Base-by-base conservation (phyloP, 2,888 invertebrate genomes). In the Andrena dorsata region DNA sequence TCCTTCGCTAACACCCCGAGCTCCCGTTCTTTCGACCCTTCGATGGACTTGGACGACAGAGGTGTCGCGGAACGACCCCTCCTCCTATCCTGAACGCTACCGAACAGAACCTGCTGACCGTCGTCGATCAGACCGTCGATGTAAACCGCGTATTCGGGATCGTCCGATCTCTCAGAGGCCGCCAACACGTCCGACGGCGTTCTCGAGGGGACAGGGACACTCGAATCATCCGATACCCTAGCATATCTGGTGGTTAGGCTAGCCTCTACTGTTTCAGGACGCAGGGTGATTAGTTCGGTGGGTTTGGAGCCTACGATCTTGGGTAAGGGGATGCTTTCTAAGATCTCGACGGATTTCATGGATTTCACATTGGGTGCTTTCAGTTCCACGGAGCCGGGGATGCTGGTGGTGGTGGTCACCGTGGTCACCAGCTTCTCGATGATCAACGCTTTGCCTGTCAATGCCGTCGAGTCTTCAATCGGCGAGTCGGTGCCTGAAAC, bases 51-150 rank as follows among this genome's bases (percentile, higher is more conserved):
- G 8, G 63, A 53, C 41, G 72, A 80, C 80, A 70, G 66, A n/a
- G 87, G 84, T 28, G 65, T 82, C 6, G 35, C 72, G n/a, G 80
- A 30, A 66, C 85, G 86, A 80, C 61, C 83, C 32, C 84, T 90
- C 76, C 83, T 92, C 80, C 92, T 92, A 88, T 92, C 90, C 84
- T 90, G 92, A 75, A 93, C 90, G 86, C 93, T 94, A 83, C 93
- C 93, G 70, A 94, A 93, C 30, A 93, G 71, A 20, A 91, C 86
- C 56, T 87, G 82, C 30, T 92, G 84, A 63, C 86, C 64, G 65
- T 70, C 32, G 13, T 84, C 66, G 30, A 28, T 56, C 5, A 78
- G 63, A 28, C 72, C 76, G 16, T 79, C 80, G 47, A 76, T 69
- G 28, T 70, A 82, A 2, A 51, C 49, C 72, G 75, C 77, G 53